phyloP scores from a whole-genome alignment of 2,797 vertebrate species.

The Syngnathus acus region DNA sequence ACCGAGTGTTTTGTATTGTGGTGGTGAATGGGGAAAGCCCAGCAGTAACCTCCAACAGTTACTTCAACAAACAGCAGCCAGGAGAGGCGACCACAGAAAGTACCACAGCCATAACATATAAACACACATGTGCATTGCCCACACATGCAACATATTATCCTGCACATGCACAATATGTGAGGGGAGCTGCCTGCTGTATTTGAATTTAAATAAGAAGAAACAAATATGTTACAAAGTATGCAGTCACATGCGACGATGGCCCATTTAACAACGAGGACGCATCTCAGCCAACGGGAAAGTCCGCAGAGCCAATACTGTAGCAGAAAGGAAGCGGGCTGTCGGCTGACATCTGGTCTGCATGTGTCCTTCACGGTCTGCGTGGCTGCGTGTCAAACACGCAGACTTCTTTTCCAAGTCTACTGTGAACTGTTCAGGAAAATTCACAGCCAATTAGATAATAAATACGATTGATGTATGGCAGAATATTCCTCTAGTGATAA shows the following conservation, averaged over 20 bases:
- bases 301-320: constrained; percentile 40
- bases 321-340: constrained; percentile 34
- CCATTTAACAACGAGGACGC: constrained; percentile 33
- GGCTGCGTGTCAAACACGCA: constrained; percentile 40
- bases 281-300: constrained; percentile 56
- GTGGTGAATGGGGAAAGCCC: constrained; percentile 64
- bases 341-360: constrained; percentile 61
- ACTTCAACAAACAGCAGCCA: constrained; percentile 51
- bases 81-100: constrained; percentile 43
- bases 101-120: constrained; percentile 24
- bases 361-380: constrained; percentile 44
- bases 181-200: background rate
- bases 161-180: constrained; percentile 5
- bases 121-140: constrained; percentile 10
- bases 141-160: constrained; percentile 11
- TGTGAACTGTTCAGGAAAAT: constrained; percentile 14
- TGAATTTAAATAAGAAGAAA: background rate
- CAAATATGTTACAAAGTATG: constrained; percentile 26
- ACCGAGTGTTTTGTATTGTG: constrained; percentile 53
- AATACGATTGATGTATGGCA: background rate
- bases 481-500: too few species aligned
- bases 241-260: constrained; percentile 12
- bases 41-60: constrained; percentile 65
- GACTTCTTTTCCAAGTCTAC: constrained; percentile 21
- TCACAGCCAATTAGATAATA: background rate